Conservation (phyloP, 1,140 invertebrate species). For the Heliothis virescens region DNA sequence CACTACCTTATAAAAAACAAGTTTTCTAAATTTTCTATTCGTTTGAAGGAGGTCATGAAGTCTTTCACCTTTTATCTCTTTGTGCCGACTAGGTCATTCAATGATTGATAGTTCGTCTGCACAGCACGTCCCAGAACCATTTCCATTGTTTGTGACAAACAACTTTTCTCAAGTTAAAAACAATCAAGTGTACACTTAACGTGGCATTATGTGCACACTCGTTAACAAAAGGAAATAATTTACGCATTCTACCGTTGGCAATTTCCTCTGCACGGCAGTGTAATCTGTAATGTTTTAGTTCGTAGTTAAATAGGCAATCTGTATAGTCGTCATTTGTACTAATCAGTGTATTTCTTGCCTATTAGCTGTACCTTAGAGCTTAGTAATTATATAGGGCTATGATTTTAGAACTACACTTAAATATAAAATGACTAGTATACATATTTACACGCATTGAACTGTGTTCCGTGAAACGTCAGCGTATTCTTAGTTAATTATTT, state of each 20-base stretch:
- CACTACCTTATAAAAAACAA: no score
- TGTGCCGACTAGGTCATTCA: slow-evolving; percentile 30
- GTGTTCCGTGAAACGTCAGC: no score
- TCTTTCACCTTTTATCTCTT: not conserved
- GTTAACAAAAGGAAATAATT: slow-evolving; percentile 49
- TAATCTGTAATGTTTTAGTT: slow-evolving; percentile 35
- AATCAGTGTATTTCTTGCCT: not conserved
- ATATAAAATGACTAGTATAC: no score
- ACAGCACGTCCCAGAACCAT: slow-evolving; percentile 27
- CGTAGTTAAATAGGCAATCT: slow-evolving; percentile 18
- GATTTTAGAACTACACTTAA: no score
- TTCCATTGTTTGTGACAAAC: slow-evolving; percentile 37
- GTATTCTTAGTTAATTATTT: no score
- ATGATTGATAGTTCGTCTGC: slow-evolving; percentile 28
- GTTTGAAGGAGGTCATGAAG: not conserved
- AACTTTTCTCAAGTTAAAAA: slow-evolving; percentile 28
- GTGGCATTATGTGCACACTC: slow-evolving; percentile 21
- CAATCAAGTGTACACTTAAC: slow-evolving; percentile 16
- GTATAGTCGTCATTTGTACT: slow-evolving; percentile 8
- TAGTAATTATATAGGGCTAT: not conserved
- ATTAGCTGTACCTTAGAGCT: not conserved
- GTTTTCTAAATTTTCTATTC: not conserved
- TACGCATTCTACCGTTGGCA: slow-evolving; percentile 46
- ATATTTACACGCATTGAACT: no score
- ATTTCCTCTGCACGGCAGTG: slow-evolving; percentile 34